A percentile compares a stretch with the other conserved stretches of the same genome.
Conservation (phyloP, 1,140 invertebrate species). For the Aphaenogaster rudis region DNA sequence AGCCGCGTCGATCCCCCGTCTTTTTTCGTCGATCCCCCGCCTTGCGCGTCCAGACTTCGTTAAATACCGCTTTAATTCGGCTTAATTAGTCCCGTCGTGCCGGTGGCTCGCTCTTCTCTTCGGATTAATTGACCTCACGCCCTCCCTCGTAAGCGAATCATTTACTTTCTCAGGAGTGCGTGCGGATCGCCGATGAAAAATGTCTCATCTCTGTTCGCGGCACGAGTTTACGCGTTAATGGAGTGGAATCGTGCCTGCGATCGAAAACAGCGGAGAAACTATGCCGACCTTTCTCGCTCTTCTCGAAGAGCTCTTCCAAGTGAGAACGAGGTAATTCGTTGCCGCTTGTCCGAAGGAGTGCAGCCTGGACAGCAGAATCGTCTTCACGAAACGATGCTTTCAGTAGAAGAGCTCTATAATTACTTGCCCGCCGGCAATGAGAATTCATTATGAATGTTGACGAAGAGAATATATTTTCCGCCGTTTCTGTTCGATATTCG, state of each 20-base stretch:
- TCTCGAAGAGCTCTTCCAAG: no score
- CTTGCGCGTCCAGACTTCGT: conserved; percentile 31
- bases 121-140: conserved; percentile 59
- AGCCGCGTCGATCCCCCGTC: conserved; percentile 35
- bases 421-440: background rate
- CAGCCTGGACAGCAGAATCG: background rate
- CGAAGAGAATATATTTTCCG: background rate
- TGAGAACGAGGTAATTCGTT: background rate
- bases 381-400: background rate
- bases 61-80: conserved; percentile 75
- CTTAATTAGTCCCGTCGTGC: conserved; percentile 70
- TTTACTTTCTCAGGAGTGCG: conserved; percentile 64
- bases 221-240: conserved; percentile 13
- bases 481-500: background rate
- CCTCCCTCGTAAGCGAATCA: conserved; percentile 52
- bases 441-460: conserved; percentile 29
- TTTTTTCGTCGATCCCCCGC: conserved; percentile 30
- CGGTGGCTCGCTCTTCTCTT: conserved; percentile 41
- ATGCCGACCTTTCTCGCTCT: background rate
- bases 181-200: conserved; percentile 50
- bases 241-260: background rate
- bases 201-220: conserved; percentile 16
- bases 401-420: background rate
- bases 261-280: background rate
- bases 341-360: background rate